Evolutionary conservation across 2,888 invertebrate genomes (phyloP), one percentile per base, ranked within the genome.

Genomic region (Sphaerophoria rueppellii): DNA sequence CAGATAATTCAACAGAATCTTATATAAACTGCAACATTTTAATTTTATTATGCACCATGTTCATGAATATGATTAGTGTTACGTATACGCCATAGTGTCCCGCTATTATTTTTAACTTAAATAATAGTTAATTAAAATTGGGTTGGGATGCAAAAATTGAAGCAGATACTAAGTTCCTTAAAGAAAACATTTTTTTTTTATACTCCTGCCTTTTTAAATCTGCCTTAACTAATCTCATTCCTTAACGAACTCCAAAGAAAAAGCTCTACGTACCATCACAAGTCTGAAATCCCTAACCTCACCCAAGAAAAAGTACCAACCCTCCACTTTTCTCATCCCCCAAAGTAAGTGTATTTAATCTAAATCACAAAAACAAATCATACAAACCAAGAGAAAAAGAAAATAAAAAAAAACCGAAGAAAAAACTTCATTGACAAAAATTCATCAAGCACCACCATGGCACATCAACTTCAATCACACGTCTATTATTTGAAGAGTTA

Each of bases 401-500:
- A 37, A 4, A 48, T 34, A 58, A 11, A 57, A 57, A 43, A 52
- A 37, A 48, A 55, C n/a, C n/a, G 55, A 63, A 71, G 58, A 55
- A 55, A 70, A 75, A 61, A 37, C 63, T 65, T 60, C 76, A 82
- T 82, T 82, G 83, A 85, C 73, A 80, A 85, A 80, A 85, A 77
- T 73, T 77, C 81, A 85, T 85, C 80, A 85, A 77, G 85, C 83
- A 76, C 71, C 76, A 78, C 76, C 50, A 65, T 43, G 50, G 58
- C 85, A 55, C 78, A 85, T 85, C 85, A 80, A 72, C 85, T 81
- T 81, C 81, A 85, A 85, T 85, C 85, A 85, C 85, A 76, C 81
- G 85, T 85, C 85, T 76, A 81, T 81, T 85, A 77, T 81, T 85
- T 85, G 85, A 85, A 85, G 81, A 81, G 81, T 85, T 85, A 77